These are phyloP conservation scores for Pelodytes ibericus DNA, from an alignment of 2,797 vertebrate species.

Conservation along the genomic window DNA sequence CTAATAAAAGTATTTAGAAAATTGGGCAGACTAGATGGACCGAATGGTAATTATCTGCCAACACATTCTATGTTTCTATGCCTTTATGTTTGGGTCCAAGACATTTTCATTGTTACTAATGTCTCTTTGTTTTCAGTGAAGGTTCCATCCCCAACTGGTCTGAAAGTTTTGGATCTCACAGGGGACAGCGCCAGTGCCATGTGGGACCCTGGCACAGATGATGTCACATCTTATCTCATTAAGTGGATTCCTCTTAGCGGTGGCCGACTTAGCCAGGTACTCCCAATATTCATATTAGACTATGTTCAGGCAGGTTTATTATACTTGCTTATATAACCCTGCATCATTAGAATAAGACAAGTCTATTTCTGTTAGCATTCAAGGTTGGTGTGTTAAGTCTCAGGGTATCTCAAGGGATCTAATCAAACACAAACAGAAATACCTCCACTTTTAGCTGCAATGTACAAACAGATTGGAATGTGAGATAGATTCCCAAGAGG, in stretches of 20 bases:
- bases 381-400: background rate
- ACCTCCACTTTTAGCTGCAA: background rate
- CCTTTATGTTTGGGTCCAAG: no score
- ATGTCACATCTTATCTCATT: conserved; percentile 88
- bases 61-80: no score
- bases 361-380: background rate
- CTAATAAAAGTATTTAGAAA: no score
- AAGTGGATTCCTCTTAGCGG: conserved; percentile 88
- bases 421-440: background rate
- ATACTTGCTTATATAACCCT: background rate
- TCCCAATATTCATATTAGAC: no score
- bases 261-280: conserved; percentile 85
- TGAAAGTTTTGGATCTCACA: conserved; percentile 82
- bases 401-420: background rate
- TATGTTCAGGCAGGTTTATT: no score
- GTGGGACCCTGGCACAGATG: conserved; percentile 82
- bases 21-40: no score
- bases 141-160: conserved; percentile 80
- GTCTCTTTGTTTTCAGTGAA: conserved; percentile 72
- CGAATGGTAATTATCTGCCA: no score
- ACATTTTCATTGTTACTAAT: no score
- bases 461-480: background rate
- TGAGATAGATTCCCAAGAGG: background rate
- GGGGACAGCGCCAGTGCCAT: conserved; percentile 77
- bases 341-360: background rate